Base-by-base conservation (phyloP, 2,888 invertebrate genomes). In the Dolichopus griseipennis region DNA sequence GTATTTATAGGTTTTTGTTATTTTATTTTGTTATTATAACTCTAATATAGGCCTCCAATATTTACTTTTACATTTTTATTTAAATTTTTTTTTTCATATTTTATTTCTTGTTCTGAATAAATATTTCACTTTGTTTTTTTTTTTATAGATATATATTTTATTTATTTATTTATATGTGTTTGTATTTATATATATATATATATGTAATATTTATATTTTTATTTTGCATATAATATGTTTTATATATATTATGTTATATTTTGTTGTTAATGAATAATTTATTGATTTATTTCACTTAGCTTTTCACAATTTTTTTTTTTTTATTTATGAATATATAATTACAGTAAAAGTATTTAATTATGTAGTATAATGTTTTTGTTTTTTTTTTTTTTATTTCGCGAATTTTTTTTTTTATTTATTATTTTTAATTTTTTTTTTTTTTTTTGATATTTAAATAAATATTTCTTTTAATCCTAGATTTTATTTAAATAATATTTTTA, bases 31-130 rank as follows among this genome's bases (percentile, higher is more conserved):
- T 52, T 52, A 6, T 52, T n/a, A 52, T 52, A 52, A 52, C 52
- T 52, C 52, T 52, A 52, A 52, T 52, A 52, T 52, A 52, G 52
- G 52, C 52, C 52, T 52, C 52, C 52, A 52, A 52, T 52, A 52
- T 52, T 52, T 52, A 52, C 6, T 52, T 18, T 52, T 52, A 18
- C 18, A 2, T 12, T 18, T 52, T 52, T 15, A 4, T 7, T 52
- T 18, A 12, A 18, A 1, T 52, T n/a, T 52, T 15, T 52, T 52
- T 18, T 52, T 18, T 52, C 15, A 18, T 18, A 18, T 52, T 52
- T 52, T 12, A 2, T 7, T 15, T 41, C 2, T 52, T 52, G 15
- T 18, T 52, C 15, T 52, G 52, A 52, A 52, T 52, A 52, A 52
- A 52, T 52, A 52, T 18, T 18, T 52, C 15, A 52, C 2, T 52